Base-by-base conservation (phyloP, 1,140 invertebrate species). In the Stegodyphus mimosarum region DNA sequence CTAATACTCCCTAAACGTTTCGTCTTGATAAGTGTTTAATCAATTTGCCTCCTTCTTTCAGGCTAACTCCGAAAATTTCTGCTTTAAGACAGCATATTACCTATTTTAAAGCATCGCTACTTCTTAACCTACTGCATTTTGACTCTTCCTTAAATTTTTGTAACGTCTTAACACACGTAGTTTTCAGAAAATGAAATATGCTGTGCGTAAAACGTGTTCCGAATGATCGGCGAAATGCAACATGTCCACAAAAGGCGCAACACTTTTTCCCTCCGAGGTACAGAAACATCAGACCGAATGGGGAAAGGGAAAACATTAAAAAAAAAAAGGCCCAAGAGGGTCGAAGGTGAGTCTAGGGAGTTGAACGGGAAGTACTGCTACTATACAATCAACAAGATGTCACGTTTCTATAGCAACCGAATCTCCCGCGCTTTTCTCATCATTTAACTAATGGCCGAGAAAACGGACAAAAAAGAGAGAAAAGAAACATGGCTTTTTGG, bases 361-460 rank as follows among this genome's bases (percentile, higher is more conserved):
- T 71, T 69, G 67, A 15, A 49, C 48, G 13, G 15, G 53, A 18
- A 7, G 51, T 71, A 83, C 70, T 33, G 33, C 33, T 33, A 33
- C 33, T 33, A 33, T 33, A 33, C 33, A 33, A 33, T 33, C 33
- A 33, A 33, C 80, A 83, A 64, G 80, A 83, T 74, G 71, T 83
- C 80, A 53, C 17, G 80, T 74, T 67, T 4, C 80, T 74, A 83
- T 83, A 48, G 80, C 71, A 67, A 83, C 80, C 70, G 71, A 83
- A 74, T 33, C 80, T 83, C 80, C 80, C 80, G 70, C 71, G 70
- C 80, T 83, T 74, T 83, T 83, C 80, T 83, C 60, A 49, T 83
- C 71, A 83, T 83, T 83, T 74, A 83, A 83, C 80, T 83, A 83
- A 83, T 83, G 80, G 80, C 60, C 60, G 63, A 52, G 80, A 83